A percentile compares a stretch with the other conserved stretches of the same genome.
These are phyloP conservation scores for Gryllus bimaculatus DNA, from an alignment of 1,140 invertebrate species.

Conservation along the genomic window DNA sequence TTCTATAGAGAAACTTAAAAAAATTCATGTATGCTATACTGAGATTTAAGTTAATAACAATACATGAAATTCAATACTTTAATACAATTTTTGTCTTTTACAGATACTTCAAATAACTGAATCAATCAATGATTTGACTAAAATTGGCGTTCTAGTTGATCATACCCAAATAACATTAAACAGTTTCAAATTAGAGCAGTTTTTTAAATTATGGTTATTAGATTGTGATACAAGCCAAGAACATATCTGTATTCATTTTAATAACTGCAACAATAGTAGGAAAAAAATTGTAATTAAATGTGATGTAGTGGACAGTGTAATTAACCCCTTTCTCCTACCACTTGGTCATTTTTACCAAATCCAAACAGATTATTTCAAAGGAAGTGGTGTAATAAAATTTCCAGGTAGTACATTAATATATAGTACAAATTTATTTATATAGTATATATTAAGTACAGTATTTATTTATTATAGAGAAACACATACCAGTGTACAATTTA, in stretches of 20 bases:
- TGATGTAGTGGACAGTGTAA: slow-evolving; percentile 10
- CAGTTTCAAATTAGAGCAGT: background rate
- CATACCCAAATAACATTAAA: background rate
- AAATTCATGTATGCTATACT: background rate
- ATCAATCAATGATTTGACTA: background rate
- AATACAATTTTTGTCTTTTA: background rate
- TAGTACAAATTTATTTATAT: background rate
- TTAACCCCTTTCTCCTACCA: slow-evolving; percentile 6
- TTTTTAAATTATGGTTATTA: slow-evolving; percentile 7
- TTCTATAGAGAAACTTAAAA: slow-evolving; percentile 7
- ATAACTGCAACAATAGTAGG: background rate
- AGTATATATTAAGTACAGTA: background rate
- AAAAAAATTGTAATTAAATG: background rate
- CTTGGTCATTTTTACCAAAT: slow-evolving; percentile 12
- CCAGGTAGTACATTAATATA: background rate
- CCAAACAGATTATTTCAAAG: slow-evolving; percentile 8
- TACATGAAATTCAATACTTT: background rate
- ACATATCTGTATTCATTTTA: background rate
- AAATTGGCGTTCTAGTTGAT: background rate
- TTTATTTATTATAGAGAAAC: background rate
- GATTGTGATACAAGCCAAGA: slow-evolving; percentile 10
- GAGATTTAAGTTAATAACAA: background rate
- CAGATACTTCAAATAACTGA: slow-evolving; percentile 7
- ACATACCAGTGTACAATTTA: slow-evolving; percentile 7
- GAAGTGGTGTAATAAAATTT: slow-evolving; percentile 16